Evolutionary conservation across 2,113 vertebrate species (phyloP).

Genomic region (Cathartes aura): DNA sequence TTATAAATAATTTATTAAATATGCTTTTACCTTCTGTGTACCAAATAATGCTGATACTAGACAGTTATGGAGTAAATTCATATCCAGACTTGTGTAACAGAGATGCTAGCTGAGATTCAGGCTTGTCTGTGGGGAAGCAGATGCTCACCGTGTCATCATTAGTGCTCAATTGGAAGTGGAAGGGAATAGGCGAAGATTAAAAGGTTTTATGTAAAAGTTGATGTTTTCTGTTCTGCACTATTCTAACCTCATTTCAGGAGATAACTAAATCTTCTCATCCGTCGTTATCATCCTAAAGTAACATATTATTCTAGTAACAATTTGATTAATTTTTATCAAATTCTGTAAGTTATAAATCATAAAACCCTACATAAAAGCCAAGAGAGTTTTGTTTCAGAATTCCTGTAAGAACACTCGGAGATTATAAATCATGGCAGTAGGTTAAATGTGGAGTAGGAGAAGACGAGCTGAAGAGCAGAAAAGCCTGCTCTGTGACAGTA

Average conservation of each 20-base stretch:
- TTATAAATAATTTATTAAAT: background rate
- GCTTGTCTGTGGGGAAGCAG: background rate
- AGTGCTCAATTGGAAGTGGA: background rate
- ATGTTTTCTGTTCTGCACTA: background rate
- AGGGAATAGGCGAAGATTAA: accelerated
- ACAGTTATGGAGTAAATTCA: background rate
- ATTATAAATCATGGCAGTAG: background rate
- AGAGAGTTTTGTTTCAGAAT: background rate
- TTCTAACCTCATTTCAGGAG: background rate
- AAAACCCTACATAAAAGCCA: background rate
- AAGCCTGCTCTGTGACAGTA: background rate
- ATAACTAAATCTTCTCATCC: background rate
- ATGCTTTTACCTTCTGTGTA: background rate
- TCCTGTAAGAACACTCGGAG: background rate
- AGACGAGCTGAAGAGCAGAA: background rate
- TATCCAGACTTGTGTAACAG: background rate
- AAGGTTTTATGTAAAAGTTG: background rate
- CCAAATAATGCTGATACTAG: background rate
- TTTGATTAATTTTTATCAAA: background rate
- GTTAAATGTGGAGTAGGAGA: background rate
- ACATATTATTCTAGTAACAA: background rate
- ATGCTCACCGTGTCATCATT: background rate
- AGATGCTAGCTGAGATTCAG: background rate
- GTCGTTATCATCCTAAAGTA: background rate
- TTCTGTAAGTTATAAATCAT: background rate